Conservation (phyloP, 2,888 invertebrate species). For the Seladonia tumulorum region DNA sequence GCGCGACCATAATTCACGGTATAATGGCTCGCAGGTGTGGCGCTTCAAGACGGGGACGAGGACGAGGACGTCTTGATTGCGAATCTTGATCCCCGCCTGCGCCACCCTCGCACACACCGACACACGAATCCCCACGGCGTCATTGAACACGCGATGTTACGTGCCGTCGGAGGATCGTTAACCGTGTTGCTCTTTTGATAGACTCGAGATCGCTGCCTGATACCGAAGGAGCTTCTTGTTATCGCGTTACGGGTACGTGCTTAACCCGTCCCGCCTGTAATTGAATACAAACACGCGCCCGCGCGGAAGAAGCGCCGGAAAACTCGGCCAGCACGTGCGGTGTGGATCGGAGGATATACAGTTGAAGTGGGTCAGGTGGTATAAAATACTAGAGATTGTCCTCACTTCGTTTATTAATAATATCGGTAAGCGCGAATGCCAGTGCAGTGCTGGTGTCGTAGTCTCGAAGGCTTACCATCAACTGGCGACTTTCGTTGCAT, state of each 20-base stretch:
- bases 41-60: constrained; percentile 8
- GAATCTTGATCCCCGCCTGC: not conserved
- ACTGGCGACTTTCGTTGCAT: too few species aligned
- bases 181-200: constrained; percentile 61
- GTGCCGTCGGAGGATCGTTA: constrained; percentile 51
- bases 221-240: constrained; percentile 49
- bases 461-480: too few species aligned
- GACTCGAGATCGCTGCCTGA: constrained; percentile 53
- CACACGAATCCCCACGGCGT: constrained; percentile 48
- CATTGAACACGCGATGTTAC: constrained; percentile 63
- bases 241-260: constrained; percentile 53
- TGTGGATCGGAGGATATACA: not conserved
- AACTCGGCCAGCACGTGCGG: not conserved
- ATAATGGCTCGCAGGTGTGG: constrained; percentile 62
- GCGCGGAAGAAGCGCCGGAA: not conserved
- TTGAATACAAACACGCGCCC: constrained; percentile 48
- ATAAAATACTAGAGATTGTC: too few species aligned
- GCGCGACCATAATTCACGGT: constrained; percentile 59
- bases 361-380: too few species aligned
- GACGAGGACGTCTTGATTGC: constrained; percentile 57
- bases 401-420: too few species aligned
- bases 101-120: not conserved
- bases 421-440: too few species aligned
- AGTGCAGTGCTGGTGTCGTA: too few species aligned
- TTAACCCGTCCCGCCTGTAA: constrained; percentile 45